Evolutionary conservation across 2,797 vertebrate genomes (phyloP).

Genomic region (Tokudaia muenninki): DNA sequence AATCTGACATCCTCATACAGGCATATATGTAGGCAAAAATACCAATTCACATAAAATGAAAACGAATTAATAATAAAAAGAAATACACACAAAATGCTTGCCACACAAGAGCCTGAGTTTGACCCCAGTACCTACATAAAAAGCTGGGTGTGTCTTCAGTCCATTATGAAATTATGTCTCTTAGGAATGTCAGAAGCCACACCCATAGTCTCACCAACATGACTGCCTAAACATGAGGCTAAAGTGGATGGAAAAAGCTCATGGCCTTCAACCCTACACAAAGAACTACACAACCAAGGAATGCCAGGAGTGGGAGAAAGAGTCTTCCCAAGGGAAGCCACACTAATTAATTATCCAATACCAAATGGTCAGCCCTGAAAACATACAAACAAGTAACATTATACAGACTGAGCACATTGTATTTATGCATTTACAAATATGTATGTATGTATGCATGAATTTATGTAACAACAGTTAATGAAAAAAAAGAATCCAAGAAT

Average conservation of each 20-base stretch:
- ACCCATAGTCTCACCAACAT: neutral
- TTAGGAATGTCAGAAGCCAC: neutral
- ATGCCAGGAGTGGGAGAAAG: neutral
- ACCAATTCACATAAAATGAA: neutral
- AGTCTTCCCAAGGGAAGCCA: neutral
- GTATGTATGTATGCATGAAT: neutral
- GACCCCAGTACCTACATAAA: neutral
- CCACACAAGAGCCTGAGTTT: neutral
- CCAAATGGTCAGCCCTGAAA: neutral
- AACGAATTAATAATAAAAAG: neutral
- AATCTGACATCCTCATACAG: neutral
- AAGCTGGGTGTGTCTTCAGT: neutral
- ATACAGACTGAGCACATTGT: neutral
- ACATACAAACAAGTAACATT: neutral
- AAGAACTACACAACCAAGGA: neutral
- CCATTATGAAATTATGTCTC: neutral
- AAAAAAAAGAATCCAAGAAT: neutral
- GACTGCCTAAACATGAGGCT: neutral
- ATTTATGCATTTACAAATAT: neutral
- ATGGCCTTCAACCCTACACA: neutral
- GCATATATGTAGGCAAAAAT: neutral
- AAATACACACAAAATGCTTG: neutral
- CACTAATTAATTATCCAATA: neutral
- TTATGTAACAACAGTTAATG: neutral
- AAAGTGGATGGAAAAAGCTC: neutral